Percentiles rank a stretch among this genome's conserved stretches.
phyloP scores from a whole-genome alignment of 2,888 invertebrate genomes.

The Furcula furcula region DNA sequence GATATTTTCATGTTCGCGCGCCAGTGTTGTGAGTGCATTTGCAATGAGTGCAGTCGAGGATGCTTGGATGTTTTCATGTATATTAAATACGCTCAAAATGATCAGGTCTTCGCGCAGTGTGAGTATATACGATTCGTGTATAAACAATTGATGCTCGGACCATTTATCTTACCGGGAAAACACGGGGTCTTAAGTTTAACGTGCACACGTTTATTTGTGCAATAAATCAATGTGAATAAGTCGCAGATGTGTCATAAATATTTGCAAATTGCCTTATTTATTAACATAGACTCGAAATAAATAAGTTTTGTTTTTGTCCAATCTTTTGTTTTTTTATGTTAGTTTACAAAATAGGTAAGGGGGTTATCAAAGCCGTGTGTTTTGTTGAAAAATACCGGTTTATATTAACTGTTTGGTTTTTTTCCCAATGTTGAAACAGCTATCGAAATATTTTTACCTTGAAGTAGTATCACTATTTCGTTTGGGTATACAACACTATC shows the following conservation, averaged over 20 bases:
- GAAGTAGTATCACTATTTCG: no score
- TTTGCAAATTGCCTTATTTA: neutral
- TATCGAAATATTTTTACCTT: no score
- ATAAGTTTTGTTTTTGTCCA: no score
- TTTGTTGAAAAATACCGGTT: no score
- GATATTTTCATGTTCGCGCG: conserved; percentile 23
- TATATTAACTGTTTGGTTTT: no score
- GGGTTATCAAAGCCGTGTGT: no score
- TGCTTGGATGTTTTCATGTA: conserved; percentile 48
- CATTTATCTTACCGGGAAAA: conserved; percentile 12
- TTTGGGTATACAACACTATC: no score
- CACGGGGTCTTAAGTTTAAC: conserved; percentile 2
- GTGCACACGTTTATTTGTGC: conserved; percentile 9
- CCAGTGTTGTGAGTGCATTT: conserved; percentile 26
- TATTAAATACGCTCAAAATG: conserved; percentile 43
- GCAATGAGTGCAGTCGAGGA: conserved; percentile 51
- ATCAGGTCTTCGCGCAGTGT: conserved; percentile 42
- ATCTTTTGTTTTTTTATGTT: no score
- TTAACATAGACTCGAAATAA: no score
- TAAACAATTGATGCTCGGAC: conserved; percentile 9
- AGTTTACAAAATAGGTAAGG: no score
- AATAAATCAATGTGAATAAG: conserved; percentile 9
- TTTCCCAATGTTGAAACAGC: no score
- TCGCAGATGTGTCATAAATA: neutral
- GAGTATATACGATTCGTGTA: conserved; percentile 32